Evolutionary conservation across 2,888 invertebrate species (phyloP), one percentile per base, ranked within the genome.

Genomic region (Acleris sparsana): DNA sequence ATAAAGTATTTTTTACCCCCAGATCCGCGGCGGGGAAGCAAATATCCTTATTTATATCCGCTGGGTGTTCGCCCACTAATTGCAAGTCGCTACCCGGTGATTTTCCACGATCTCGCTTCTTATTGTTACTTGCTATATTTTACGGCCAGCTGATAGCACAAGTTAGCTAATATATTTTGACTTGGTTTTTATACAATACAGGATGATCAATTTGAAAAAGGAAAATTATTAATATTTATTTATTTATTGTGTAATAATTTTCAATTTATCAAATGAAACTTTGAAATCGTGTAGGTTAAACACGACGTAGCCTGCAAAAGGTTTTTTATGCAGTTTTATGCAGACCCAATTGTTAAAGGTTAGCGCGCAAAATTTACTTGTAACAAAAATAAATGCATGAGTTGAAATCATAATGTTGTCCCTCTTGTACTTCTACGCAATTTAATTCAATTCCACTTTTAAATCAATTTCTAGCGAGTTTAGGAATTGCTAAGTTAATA

Each of bases 21-120:
- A 78, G 78, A 83, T 83, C 75, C 77, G 78, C 75, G 82, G 79
- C 72, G 70, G 76, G 72, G 73, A 77, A 82, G 75, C 78, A 83
- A 87, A 89, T 87, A 89, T 90, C 86, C 85, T 89, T 90, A 89
- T 90, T 90, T 90, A 90, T 91, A 87, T 91, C 88, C 88, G 86
- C 78, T 83, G 88, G 88, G 88, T 87, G 89, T 89, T 88, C 85
- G 84, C 81, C 84, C 85, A 82, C 88, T 90, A 91, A 90, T 91
- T 91, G 85, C 86, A 74, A 83, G 77, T 83, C 83, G 85, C 84
- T 86, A 83, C 84, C 84, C 86, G 85, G 84, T 88, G 88, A 89
- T 91, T 89, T 89, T 88, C 88, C 88, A 83, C 84, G 78, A 88
- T 87, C 85, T 82, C 83, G 77, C 83, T 84, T 82, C 81, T 83